Evolutionary conservation across 2,113 vertebrate genomes (phyloP).

Genomic region (Brienomyrus longianalis): DNA sequence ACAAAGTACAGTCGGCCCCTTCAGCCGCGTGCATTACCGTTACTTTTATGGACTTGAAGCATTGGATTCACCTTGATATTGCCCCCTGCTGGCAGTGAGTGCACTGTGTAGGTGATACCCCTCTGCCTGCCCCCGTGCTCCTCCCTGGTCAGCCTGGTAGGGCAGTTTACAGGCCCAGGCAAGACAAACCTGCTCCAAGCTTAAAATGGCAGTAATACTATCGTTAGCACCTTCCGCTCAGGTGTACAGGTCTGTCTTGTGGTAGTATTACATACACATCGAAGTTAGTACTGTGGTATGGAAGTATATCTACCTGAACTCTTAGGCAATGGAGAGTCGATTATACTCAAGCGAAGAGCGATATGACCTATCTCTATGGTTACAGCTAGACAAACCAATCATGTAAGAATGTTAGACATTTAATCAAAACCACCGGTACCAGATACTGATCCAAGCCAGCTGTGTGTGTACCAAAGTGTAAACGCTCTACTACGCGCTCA

Average conservation of each 20-base stretch:
- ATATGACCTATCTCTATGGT: not conserved
- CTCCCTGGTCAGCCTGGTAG: not conserved
- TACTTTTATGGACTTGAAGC: not conserved
- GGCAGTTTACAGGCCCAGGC: not conserved
- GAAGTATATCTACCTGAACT: not conserved
- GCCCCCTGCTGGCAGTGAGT: not conserved
- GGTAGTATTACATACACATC: not conserved
- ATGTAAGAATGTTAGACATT: not conserved
- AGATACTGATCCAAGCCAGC: not conserved
- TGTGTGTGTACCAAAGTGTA: not conserved
- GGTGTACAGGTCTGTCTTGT: not conserved
- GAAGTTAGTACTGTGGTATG: not conserved
- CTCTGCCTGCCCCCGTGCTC: not conserved
- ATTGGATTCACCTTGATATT: not conserved
- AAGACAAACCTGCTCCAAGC: not conserved
- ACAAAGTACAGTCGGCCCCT: not conserved
- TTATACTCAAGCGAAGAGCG: not conserved
- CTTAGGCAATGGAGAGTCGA: not conserved
- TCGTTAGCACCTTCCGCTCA: not conserved
- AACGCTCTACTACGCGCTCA: not conserved
- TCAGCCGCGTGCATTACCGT: not conserved
- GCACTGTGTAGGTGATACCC: not conserved
- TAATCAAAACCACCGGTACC: slow-evolving; percentile 3
- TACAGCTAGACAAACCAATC: not conserved
- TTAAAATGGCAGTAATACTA: not conserved